Evolutionary conservation across 2,888 invertebrate genomes (phyloP).

Genomic region (Cephus sareptanus): DNA sequence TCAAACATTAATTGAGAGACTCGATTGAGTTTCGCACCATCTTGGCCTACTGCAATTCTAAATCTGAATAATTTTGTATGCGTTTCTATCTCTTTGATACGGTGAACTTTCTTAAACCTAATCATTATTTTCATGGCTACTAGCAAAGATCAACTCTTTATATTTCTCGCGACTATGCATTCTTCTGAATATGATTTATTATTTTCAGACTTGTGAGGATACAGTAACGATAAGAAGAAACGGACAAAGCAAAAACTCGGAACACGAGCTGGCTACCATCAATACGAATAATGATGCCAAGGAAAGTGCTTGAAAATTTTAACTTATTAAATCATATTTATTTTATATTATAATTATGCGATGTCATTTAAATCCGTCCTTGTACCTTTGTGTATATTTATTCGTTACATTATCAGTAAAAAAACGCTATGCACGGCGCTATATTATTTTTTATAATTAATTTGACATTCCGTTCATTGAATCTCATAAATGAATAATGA

Average conservation of each 20-base stretch:
- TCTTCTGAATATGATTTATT: not conserved
- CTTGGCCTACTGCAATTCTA: not conserved
- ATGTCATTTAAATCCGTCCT: conserved; percentile 41
- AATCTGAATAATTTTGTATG: no score
- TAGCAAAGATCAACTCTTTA: not conserved
- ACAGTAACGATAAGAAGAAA: conserved; percentile 48
- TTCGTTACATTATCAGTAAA: not conserved
- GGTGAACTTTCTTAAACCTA: not conserved
- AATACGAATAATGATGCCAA: conserved; percentile 49
- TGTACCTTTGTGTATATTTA: conserved; percentile 19
- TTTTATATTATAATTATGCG: conserved; percentile 37
- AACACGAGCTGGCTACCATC: conserved; percentile 59
- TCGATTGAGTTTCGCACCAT: not conserved
- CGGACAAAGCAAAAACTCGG: conserved; percentile 51
- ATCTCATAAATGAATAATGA: no score
- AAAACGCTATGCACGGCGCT: not conserved
- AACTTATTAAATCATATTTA: conserved; percentile 50
- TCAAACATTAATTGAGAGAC: not conserved
- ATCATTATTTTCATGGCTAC: not conserved
- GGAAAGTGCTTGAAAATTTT: conserved; percentile 46
- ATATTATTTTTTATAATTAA: not conserved
- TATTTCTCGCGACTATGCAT: not conserved
- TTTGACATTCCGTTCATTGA: no score
- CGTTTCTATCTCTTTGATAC: not conserved
- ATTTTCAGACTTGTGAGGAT: conserved; percentile 63